phyloP scores from a whole-genome alignment of 2,888 invertebrate species.

The Craniophora ligustri region DNA sequence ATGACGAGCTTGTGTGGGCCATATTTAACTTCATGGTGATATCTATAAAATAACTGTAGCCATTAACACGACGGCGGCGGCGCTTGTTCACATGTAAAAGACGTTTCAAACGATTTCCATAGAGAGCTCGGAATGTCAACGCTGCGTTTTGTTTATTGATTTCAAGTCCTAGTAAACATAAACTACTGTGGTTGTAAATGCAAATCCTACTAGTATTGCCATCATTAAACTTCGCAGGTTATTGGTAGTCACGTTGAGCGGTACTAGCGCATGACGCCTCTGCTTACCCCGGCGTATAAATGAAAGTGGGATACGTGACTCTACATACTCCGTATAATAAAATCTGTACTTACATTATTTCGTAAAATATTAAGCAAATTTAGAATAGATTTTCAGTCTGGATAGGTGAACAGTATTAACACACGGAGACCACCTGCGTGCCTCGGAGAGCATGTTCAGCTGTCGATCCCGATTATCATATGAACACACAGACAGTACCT shows the following conservation, averaged over 20 bases:
- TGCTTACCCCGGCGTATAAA: constrained; percentile 35
- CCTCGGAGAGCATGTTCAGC: too few species aligned
- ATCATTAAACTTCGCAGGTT: constrained; percentile 26
- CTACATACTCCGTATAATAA: constrained; percentile 26
- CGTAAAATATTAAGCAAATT: constrained; percentile 14
- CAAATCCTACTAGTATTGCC: constrained; percentile 29
- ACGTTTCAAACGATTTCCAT: not conserved
- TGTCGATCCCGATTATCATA: too few species aligned
- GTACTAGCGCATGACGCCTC: constrained; percentile 29
- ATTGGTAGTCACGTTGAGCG: constrained; percentile 47
- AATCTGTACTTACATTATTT: constrained; percentile 24
- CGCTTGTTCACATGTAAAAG: too few species aligned
- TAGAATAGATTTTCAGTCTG: constrained; percentile 2
- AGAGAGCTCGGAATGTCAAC: constrained; percentile 6
- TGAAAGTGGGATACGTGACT: constrained; percentile 47
- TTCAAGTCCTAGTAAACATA: constrained; percentile 15
- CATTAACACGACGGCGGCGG: too few species aligned
- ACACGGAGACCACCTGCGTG: too few species aligned
- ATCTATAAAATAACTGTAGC: too few species aligned
- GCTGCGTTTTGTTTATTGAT: constrained; percentile 2
- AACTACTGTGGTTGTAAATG: constrained; percentile 42
- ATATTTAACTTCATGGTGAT: too few species aligned
- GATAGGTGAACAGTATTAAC: too few species aligned
- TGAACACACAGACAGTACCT: too few species aligned
- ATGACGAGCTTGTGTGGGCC: too few species aligned